These are phyloP conservation scores for Drosophila emarginata DNA, from an alignment of 2,888 invertebrate genomes.

Conservation along the genomic window DNA sequence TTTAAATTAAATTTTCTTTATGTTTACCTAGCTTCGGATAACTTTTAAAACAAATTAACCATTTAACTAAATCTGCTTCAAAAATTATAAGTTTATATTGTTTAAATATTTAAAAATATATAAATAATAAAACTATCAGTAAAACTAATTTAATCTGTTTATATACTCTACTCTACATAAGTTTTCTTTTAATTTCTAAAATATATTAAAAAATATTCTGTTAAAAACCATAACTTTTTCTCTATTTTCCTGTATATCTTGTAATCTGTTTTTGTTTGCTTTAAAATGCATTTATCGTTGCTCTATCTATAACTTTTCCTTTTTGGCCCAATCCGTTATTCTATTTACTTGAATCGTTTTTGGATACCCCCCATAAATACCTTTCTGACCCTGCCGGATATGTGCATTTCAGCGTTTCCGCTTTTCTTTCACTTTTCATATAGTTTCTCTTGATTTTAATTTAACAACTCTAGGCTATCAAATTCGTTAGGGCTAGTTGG, in stretches of 20 bases:
- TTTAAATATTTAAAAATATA: no score
- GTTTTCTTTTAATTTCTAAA: not conserved
- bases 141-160: no score
- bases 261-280: not conserved
- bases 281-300: not conserved
- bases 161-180: no score
- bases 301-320: no score
- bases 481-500: conserved; percentile 68
- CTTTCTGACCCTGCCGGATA: conserved; percentile 59
- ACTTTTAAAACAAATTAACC: no score
- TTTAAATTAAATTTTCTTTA: no score
- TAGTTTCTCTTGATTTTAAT: conserved; percentile 28
- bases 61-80: no score
- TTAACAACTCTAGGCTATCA: conserved; percentile 42
- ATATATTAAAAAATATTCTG: not conserved
- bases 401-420: conserved; percentile 66
- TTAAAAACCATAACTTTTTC: no score
- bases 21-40: no score
- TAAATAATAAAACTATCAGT: no score
- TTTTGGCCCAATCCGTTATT: conserved; percentile 46
- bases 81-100: no score
- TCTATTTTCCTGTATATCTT: no score
- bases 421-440: conserved; percentile 68
- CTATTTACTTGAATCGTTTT: conserved; percentile 38
- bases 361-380: conserved; percentile 32